Evolutionary conservation across 1,140 invertebrate species (phyloP), one percentile per base, ranked within the genome.

Genomic region (Carcinoscorpius rotundicauda): DNA sequence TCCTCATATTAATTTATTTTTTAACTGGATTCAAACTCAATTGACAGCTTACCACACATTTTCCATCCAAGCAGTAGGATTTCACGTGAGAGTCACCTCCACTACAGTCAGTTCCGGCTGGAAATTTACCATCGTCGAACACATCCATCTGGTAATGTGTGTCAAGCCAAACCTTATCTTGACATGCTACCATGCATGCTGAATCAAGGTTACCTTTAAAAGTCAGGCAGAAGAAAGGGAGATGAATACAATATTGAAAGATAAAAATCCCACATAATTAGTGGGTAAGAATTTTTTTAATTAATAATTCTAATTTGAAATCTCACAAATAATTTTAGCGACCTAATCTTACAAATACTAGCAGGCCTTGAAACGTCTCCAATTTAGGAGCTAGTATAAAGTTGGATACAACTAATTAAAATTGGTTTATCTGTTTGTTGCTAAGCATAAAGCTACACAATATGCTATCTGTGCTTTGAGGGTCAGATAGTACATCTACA

Each of bases 111-210:
- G 72, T 73, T 3, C 72, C 72, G 56, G 70, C 67, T 10, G 72
- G 72, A 58, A 73, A 73, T 58, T 71, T 73, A 3, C 71, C 71
- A 59, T 72, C 71, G 29, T 70, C 68, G n/a, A 72, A 72, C 0
- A 68, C 70, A 60, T 72, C 71, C 71, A 72, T 72, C 59, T 72
- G 71, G 61, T 72, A 72, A 57, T 72, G 70, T 3, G 71, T 72
- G 58, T 70, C 70, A 49, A 58, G 63, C 71, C 71, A 72, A 4
- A 72, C 66, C 4, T 68, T 56, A 61, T 72, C 71, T 56, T 72
- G 71, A 65, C 71, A 72, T 3, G 71, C 71, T 5, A 72, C 69
- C 10, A 70, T 68, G 60, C 71, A 72, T 29, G 68, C 66, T 3
- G 70, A 67, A 65, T 72, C 65, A 10, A 63, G 66, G 55, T 71